phyloP scores from a whole-genome alignment of 2,888 invertebrate species.

The Acronicta alni region DNA sequence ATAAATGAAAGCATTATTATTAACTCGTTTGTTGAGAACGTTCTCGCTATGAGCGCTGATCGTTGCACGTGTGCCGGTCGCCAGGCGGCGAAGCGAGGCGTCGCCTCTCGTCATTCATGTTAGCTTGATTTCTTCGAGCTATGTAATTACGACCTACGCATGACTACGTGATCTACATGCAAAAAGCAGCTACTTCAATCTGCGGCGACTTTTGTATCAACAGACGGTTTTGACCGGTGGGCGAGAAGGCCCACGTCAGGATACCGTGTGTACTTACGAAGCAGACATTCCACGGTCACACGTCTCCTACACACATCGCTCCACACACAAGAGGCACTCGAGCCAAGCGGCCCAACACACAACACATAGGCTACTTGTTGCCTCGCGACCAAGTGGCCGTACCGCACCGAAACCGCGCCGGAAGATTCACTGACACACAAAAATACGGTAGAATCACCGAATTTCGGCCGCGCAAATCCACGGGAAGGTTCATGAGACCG shows the following conservation, averaged over 20 bases:
- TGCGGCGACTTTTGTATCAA: constrained; percentile 49
- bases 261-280: constrained; percentile 83
- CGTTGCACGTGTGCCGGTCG: constrained; percentile 80
- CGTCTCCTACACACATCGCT: constrained; percentile 84
- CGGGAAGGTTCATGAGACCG: constrained; percentile 89
- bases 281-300: constrained; percentile 85
- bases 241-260: constrained; percentile 69
- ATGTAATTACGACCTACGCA: constrained; percentile 71
- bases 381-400: constrained; percentile 68
- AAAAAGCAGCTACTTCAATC: constrained; percentile 64
- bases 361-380: constrained; percentile 74
- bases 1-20: constrained; percentile 72
- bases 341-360: constrained; percentile 84
- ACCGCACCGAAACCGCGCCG: constrained; percentile 84
- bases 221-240: constrained; percentile 61
- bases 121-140: constrained; percentile 72
- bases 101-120: constrained; percentile 80
- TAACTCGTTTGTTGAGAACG: constrained; percentile 71
- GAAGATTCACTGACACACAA: constrained; percentile 83
- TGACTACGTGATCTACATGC: constrained; percentile 63
- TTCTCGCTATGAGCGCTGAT: constrained; percentile 66
- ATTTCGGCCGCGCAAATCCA: constrained; percentile 89
- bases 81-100: constrained; percentile 77
- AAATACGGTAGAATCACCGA: constrained; percentile 85
- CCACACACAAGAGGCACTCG: constrained; percentile 84